phyloP scores from a whole-genome alignment of 2,888 invertebrate genomes.

The Plutella xylostella region DNA sequence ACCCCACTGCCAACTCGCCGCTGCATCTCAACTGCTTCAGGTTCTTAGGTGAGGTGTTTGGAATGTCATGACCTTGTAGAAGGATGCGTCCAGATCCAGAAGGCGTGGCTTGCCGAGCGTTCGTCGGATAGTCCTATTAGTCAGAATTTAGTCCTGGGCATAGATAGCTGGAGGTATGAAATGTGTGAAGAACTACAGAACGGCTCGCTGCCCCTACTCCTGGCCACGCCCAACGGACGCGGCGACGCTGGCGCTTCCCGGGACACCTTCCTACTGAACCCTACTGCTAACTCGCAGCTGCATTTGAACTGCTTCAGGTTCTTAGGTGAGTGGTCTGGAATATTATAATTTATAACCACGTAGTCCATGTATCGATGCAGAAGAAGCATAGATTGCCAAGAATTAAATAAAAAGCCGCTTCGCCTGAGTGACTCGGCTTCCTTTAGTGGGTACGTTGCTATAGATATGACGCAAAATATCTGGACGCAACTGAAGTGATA shows the following conservation, averaged over 20 bases:
- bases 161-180: too few species aligned
- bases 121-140: not conserved
- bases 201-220: constrained; percentile 89
- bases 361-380: not conserved
- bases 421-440: too few species aligned
- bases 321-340: constrained; percentile 76
- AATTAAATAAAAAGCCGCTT: not conserved
- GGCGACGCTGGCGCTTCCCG: constrained; percentile 94
- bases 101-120: not conserved
- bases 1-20: constrained; percentile 83
- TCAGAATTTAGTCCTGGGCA: too few species aligned
- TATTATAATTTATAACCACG: too few species aligned
- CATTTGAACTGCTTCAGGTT: constrained; percentile 94
- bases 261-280: constrained; percentile 93
- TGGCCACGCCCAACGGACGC: constrained; percentile 93
- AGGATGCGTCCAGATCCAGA: not conserved
- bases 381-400: not conserved
- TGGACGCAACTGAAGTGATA: too few species aligned
- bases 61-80: not conserved
- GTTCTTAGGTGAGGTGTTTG: constrained; percentile 74
- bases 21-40: constrained; percentile 92
- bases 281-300: constrained; percentile 80
- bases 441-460: too few species aligned
- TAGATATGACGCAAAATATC: too few species aligned
- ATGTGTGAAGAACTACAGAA: constrained; percentile 98